phyloP scores from a whole-genome alignment of 2,797 vertebrate genomes.

The Clarias fuscus region DNA sequence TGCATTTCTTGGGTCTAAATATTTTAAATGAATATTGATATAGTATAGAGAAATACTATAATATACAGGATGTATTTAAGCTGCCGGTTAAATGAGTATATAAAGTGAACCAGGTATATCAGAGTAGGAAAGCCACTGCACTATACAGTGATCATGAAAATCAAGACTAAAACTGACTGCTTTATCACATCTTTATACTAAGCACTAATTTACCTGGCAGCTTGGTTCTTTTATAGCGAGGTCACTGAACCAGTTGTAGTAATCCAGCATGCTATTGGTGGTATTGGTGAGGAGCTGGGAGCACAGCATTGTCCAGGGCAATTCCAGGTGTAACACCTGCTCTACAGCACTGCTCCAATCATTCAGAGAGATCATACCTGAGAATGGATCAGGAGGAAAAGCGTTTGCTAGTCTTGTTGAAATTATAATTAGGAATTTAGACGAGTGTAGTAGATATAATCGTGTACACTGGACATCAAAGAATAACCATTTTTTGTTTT shows the following conservation, averaged over 20 bases:
- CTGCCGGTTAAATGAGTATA: neutral
- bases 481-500: neutral
- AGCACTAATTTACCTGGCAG: conserved; percentile 72
- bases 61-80: neutral
- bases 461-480: neutral
- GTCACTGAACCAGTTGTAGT: conserved; percentile 83
- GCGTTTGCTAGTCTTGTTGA: neutral
- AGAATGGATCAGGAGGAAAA: neutral
- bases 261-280: conserved; percentile 70
- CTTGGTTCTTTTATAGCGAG: conserved; percentile 79
- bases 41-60: neutral
- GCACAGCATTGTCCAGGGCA: conserved; percentile 88
- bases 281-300: conserved; percentile 78
- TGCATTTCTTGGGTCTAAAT: neutral
- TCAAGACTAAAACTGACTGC: neutral
- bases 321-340: conserved; percentile 79
- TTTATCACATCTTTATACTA: neutral
- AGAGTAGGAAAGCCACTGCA: neutral
- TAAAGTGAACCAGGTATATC: neutral
- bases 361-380: conserved; percentile 78
- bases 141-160: neutral
- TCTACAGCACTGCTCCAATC: conserved; percentile 85
- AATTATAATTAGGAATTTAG: conserved; percentile 3
- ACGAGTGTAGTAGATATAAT: neutral
- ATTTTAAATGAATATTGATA: neutral